phyloP scores from a whole-genome alignment of 2,888 invertebrate species.

The Pseudoips prasinana region DNA sequence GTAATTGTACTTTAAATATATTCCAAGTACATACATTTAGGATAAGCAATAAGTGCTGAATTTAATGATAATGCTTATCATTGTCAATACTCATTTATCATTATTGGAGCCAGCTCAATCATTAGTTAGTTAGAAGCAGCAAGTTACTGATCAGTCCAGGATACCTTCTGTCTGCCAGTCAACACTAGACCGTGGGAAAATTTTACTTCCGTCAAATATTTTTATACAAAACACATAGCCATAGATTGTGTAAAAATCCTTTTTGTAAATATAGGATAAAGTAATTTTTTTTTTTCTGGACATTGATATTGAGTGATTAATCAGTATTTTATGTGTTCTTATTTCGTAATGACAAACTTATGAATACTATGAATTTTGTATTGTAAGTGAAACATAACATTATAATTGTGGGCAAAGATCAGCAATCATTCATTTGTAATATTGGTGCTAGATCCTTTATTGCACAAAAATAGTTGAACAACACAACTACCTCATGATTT shows the following conservation, averaged over 20 bases:
- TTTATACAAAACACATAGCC: constrained; percentile 49
- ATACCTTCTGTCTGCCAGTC: constrained; percentile 49
- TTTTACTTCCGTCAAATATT: constrained; percentile 41
- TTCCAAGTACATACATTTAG: constrained; percentile 58
- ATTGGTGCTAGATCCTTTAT: constrained; percentile 51
- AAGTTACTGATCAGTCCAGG: constrained; percentile 34
- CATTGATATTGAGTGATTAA: constrained; percentile 37
- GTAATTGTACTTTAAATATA: constrained; percentile 35
- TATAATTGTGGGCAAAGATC: constrained; percentile 23
- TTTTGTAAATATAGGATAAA: constrained; percentile 64
- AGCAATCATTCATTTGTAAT: constrained; percentile 26
- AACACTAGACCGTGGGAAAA: constrained; percentile 35
- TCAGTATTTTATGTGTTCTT: constrained; percentile 42
- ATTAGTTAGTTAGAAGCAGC: constrained; percentile 42
- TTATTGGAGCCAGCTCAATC: constrained; percentile 54
- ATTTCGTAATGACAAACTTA: constrained; percentile 24
- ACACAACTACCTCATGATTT: constrained; percentile 73
- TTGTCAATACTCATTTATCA: constrained; percentile 75
- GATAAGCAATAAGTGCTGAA: constrained; percentile 68
- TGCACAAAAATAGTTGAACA: constrained; percentile 55
- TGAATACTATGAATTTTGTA: constrained; percentile 32
- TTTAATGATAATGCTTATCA: constrained; percentile 60
- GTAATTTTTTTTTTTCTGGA: constrained; percentile 30
- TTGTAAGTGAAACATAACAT: constrained; percentile 19
- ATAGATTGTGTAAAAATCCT: constrained; percentile 48